Evolutionary conservation across 2,888 invertebrate genomes (phyloP), one percentile per base, ranked within the genome.

Genomic region (Osmoderma eremita): DNA sequence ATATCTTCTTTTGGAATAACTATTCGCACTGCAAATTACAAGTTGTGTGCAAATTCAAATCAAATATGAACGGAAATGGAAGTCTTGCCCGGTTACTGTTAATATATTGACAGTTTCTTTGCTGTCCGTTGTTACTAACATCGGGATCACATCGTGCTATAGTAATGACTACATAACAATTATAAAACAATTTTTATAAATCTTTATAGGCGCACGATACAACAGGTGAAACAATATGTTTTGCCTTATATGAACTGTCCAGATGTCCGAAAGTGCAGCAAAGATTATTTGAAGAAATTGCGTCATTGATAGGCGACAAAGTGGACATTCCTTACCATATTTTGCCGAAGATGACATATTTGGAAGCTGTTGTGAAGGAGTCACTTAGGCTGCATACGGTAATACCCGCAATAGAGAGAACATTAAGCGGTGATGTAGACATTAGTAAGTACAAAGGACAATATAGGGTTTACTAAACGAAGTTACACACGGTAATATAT

Each of bases 201-300:
- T n/a, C n/a, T n/a, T 17, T 69, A 45, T 42, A 74, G 73, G 75
- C 74, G 4, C 72, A 75, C 45, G 75, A 75, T 48, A 75, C 76
- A 12, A 68, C 71, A 10, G 65, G 72, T 10, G 30, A 71, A n/a
- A 69, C 67, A 5, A 41, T 70, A 8, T 64, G 72, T 30, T 75
- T 73, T 56, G 45, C 66, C 6, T 50, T 73, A 18, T 74, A 70
- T 17, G 69, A 70, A 17, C 18, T 76, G 6, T 69, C 74, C 10
- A 70, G 63, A 45, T 65, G 72, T 65, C 65, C 51, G 2, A 66
- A 69, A 17, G 68, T 74, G 6, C 75, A 75, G 62, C 69, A 68
- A 10, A 74, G 69, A 69, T 53, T 75, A 20, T 64, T 67, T 20
- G 56, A 74, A 41, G 75, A 75, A 69, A 62, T 71, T 24, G 48